Base-by-base conservation (phyloP, 2,888 invertebrate genomes). In the Athalia cordata region DNA sequence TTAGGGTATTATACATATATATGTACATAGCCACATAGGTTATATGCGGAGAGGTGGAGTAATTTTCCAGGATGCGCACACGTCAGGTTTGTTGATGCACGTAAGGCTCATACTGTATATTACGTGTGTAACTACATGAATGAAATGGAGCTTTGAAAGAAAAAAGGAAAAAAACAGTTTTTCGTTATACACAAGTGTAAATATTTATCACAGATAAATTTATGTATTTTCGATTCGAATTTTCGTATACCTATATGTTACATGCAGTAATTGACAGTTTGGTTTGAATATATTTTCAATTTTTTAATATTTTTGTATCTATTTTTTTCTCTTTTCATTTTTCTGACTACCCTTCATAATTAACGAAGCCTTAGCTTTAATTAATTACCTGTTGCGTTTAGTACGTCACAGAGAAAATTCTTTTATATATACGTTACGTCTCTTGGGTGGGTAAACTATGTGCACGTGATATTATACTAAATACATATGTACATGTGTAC, bases 381-480 rank as follows among this genome's bases (percentile, higher is more conserved):
- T 68, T 67, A 68, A 68, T 68, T 55, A 68, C 68, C 55, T 68
- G 68, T 68, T 68, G 68, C 66, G 66, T 11, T n/a, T 49, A 49
- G 6, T 49, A 52, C 7, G 3, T 52, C 52, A 29, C 29, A 29
- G 29, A 29, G 29, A 29, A 29, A 29, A 29, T 2, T 29, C 29
- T 29, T 29, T 29, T 29, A 29, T 29, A 29, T 29, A 2, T 29
- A 29, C 29, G 29, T 29, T 29, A 29, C 52, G 11, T 52, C 52
- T 11, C 52, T 52, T 49, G n/a, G 29, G 49, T 66, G 47, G 13
- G 29, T 29, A 29, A 66, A 66, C 66, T n/a, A 13, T 66, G 47
- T 49, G 49, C 66, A 13, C n/a, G 2, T 29, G 29, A 29, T 29
- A 29, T 29, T 29, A 29, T 29, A 29, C 2, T 29, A 29, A 1